Conservation (phyloP, 2,113 vertebrate species). For the Eidolon helvum region DNA sequence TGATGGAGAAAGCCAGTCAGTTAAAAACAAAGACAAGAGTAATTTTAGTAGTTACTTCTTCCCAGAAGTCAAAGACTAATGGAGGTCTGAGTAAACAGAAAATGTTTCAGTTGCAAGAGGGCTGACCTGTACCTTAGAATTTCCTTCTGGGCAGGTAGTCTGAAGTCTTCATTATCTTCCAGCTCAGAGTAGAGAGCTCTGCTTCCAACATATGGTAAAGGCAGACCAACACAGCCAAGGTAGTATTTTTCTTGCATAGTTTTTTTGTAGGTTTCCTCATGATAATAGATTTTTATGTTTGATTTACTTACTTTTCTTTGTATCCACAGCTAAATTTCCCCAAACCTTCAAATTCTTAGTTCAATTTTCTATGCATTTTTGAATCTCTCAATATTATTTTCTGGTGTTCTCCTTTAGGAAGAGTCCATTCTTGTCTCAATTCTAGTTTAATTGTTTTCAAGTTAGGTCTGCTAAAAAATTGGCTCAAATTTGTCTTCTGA, state of each 20-base stretch:
- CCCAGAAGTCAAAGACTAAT: neutral
- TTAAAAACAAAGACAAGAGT: neutral
- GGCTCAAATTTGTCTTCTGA: neutral
- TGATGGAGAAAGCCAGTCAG: neutral
- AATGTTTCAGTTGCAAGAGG: neutral
- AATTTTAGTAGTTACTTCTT: neutral
- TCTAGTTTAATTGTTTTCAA: neutral
- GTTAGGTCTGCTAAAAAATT: neutral
- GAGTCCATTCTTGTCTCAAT: neutral
- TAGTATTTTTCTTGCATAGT: neutral
- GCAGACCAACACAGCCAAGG: rapidly evolving
- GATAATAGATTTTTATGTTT: neutral
- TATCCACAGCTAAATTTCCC: neutral
- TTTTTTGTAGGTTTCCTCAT: neutral
- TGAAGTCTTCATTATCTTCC: neutral
- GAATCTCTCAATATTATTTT: neutral
- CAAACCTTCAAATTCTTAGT: neutral
- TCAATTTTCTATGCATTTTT: neutral
- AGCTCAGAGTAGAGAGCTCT: neutral
- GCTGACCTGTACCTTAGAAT: neutral
- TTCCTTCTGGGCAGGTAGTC: neutral
- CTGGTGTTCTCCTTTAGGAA: neutral
- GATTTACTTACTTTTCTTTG: constrained; percentile 1
- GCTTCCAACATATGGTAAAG: neutral
- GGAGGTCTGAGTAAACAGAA: neutral